A percentile compares a stretch with the other conserved stretches of the same genome.
Conservation (phyloP, 2,888 invertebrate species). For the Drosophila melanosoma region DNA sequence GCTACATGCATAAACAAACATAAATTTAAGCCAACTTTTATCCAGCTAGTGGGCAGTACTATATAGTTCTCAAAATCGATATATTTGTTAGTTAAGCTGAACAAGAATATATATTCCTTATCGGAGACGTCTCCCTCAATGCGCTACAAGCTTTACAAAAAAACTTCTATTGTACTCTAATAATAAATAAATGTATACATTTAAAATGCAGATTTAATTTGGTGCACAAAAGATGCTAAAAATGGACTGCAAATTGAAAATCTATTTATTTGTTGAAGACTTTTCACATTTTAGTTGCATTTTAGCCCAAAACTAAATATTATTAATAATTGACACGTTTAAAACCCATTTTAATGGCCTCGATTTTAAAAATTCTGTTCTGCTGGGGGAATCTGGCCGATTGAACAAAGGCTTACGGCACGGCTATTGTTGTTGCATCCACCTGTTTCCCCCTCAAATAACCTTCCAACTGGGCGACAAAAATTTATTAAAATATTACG, state of each 20-base stretch:
- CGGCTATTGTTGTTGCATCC: conserved; percentile 25
- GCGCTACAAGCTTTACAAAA: background rate
- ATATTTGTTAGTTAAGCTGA: background rate
- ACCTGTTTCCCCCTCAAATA: background rate
- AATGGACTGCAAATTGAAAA: background rate
- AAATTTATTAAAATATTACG: conserved; percentile 81
- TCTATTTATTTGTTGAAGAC: background rate
- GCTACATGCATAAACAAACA: background rate
- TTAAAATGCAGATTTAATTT: background rate
- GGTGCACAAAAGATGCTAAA: background rate
- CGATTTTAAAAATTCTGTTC: background rate
- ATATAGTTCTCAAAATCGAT: background rate
- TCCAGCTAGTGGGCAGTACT: background rate
- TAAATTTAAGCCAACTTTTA: background rate
- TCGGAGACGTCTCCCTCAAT: background rate
- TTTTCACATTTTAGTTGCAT: background rate
- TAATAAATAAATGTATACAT: background rate
- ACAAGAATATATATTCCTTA: background rate
- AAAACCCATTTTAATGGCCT: background rate
- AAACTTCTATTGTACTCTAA: background rate
- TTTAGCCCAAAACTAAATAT: background rate
- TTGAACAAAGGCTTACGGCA: conserved; percentile 53
- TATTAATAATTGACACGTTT: background rate
- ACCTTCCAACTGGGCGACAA: conserved; percentile 61
- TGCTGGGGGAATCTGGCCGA: conserved; percentile 9